A percentile compares a stretch with the other conserved stretches of the same genome.
These are phyloP conservation scores for Calliphora vicina DNA, from an alignment of 1,140 invertebrate genomes.

Conservation along the genomic window DNA sequence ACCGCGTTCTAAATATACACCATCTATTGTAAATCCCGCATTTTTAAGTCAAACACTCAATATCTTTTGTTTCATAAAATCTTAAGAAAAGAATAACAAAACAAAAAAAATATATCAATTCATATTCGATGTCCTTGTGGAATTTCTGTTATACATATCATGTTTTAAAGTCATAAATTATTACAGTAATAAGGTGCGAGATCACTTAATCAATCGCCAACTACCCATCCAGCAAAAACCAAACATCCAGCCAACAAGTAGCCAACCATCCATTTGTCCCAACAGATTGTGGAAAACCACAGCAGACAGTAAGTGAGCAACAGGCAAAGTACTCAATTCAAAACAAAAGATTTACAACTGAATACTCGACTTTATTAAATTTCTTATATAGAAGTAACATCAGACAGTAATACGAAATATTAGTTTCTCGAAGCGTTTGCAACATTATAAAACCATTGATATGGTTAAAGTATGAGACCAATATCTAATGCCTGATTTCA, in stretches of 20 bases:
- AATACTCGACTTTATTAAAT: neutral
- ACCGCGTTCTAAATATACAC: too few relatives aligned
- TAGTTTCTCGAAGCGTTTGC: neutral
- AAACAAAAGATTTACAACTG: slow-evolving; percentile 21
- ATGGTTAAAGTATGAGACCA: too few relatives aligned
- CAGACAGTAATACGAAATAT: too few relatives aligned
- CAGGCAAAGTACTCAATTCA: neutral
- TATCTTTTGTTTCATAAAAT: neutral
- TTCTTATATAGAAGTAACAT: too few relatives aligned
- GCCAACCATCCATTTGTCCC: neutral
- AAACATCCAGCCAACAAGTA: neutral
- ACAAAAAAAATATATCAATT: neutral
- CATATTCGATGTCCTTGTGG: slow-evolving; percentile 12
- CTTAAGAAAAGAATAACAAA: neutral
- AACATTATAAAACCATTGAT: too few relatives aligned
- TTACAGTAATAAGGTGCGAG: slow-evolving; percentile 32
- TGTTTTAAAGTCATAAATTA: slow-evolving; percentile 31
- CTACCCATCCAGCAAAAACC: neutral
- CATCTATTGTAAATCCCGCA: too few relatives aligned
- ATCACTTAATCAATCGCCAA: slow-evolving; percentile 34
- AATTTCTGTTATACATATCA: slow-evolving; percentile 28
- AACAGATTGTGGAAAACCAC: neutral
- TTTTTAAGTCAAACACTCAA: too few relatives aligned
- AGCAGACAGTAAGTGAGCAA: neutral
- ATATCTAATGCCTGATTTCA: too few relatives aligned